A percentile compares a stretch with the other conserved stretches of the same genome.
phyloP scores from a whole-genome alignment of 1,140 invertebrate genomes.

The Drosophila tani region DNA sequence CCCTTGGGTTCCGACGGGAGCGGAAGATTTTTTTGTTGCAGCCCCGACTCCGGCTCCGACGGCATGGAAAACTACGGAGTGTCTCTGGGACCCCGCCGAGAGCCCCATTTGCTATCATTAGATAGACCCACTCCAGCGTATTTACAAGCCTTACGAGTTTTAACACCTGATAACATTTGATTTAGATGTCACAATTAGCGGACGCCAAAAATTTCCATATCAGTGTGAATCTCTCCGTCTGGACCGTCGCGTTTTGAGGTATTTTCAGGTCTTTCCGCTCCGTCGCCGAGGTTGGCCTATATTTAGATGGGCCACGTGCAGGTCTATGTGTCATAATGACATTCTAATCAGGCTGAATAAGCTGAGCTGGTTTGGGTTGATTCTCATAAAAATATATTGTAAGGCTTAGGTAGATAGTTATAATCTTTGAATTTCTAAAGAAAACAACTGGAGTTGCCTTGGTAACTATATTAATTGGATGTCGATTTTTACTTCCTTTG shows the following conservation, averaged over 20 bases:
- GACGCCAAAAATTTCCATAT: slow-evolving; percentile 69
- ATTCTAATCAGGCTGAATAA: slow-evolving; percentile 29
- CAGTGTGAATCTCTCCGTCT: slow-evolving; percentile 41
- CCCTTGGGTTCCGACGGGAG: slow-evolving; percentile 22
- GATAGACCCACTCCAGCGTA: slow-evolving; percentile 34
- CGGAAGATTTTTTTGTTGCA: slow-evolving; percentile 57
- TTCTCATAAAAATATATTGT: background rate
- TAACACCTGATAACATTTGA: slow-evolving; percentile 79
- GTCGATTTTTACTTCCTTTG: background rate
- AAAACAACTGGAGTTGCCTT: too few species aligned
- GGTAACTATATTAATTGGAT: too few species aligned
- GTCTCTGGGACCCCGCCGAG: slow-evolving; percentile 25
- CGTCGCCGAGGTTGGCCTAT: slow-evolving; percentile 24
- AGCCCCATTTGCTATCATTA: slow-evolving; percentile 43
- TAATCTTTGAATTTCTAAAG: too few species aligned
- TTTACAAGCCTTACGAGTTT: slow-evolving; percentile 62
- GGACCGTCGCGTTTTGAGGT: background rate
- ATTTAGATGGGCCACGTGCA: slow-evolving; percentile 38
- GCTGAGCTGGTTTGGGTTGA: background rate
- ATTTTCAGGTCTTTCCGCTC: slow-evolving; percentile 23
- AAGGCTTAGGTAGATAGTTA: background rate
- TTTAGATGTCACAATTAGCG: slow-evolving; percentile 75
- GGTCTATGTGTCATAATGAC: slow-evolving; percentile 18
- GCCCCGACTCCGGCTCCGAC: slow-evolving; percentile 21
- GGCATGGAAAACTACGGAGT: slow-evolving; percentile 63